phyloP scores from a whole-genome alignment of 2,113 vertebrate species.

The Raja brachyura region DNA sequence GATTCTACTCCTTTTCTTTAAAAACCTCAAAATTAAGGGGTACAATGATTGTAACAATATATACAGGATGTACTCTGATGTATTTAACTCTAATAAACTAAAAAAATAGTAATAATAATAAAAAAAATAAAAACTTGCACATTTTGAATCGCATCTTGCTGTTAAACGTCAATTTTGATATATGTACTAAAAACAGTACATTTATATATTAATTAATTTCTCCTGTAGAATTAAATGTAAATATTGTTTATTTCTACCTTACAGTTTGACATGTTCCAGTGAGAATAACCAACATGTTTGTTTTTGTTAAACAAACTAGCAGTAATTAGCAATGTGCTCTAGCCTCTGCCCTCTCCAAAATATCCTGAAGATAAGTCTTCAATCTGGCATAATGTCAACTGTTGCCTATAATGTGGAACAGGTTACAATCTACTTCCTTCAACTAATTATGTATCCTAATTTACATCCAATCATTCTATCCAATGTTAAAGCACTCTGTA shows the following conservation, averaged over 20 bases:
- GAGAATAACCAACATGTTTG: not conserved
- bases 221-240: not conserved
- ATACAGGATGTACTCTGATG: no score
- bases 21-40: no score
- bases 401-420: not conserved
- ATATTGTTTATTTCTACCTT: not conserved
- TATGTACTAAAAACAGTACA: no score
- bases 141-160: no score
- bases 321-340: not conserved
- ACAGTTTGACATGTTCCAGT: not conserved
- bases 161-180: no score
- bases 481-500: not conserved
- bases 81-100: no score
- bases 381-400: not conserved
- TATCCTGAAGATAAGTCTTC: not conserved
- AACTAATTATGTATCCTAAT: not conserved
- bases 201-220: not conserved
- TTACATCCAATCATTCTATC: not conserved
- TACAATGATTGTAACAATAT: no score
- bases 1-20: no score
- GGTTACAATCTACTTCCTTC: not conserved
- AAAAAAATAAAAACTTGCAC: no score
- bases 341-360: not conserved
- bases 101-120: no score
- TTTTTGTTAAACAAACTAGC: not conserved